Conservation (phyloP, 2,113 vertebrate genomes). For the Hydrochoerus hydrochaeris region DNA sequence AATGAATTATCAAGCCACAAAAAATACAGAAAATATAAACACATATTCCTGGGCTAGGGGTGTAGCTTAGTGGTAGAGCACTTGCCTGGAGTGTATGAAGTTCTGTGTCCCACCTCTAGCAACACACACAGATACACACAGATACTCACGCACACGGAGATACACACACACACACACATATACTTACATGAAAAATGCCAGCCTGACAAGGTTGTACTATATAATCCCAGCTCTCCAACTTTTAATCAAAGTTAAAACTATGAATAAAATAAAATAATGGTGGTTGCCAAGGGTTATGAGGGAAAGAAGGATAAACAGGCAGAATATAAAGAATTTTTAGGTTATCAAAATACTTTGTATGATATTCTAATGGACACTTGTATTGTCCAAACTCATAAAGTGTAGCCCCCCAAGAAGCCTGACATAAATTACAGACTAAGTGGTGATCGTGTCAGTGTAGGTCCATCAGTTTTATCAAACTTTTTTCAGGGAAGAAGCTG, state of each 20-base stretch:
- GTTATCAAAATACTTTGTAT: not conserved
- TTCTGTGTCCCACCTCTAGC: not conserved
- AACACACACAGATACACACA: not conserved
- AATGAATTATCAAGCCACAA: not conserved
- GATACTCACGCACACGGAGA: not conserved
- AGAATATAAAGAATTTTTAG: not conserved
- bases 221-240: not conserved
- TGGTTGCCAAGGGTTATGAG: not conserved
- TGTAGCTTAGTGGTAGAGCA: not conserved
- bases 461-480: too few species aligned
- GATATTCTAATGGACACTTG: not conserved
- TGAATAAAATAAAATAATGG: not conserved
- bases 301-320: not conserved
- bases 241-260: not conserved
- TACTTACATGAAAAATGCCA: not conserved
- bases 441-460: not conserved
- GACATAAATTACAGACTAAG: not conserved
- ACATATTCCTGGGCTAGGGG: not conserved
- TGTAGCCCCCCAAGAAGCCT: not conserved
- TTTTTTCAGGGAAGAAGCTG: not conserved
- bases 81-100: not conserved
- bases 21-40: not conserved
- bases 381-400: not conserved
- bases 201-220: not conserved
- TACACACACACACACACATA: not conserved